Conservation (phyloP, 37 sponge, comb jelly and placozoan species). For the Halisarca cf. caerulea region DNA sequence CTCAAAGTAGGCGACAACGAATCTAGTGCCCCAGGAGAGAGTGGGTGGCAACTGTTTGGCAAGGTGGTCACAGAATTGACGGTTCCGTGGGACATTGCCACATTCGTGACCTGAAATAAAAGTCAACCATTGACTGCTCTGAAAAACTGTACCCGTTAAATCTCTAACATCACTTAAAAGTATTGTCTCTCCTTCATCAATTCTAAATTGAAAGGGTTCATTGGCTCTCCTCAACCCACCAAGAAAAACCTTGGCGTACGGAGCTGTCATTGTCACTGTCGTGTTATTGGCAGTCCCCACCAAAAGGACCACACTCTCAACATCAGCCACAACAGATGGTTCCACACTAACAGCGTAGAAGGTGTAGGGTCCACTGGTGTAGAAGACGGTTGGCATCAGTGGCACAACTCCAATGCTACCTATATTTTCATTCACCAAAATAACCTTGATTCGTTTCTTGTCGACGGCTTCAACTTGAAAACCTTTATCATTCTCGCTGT, state of each 20-base stretch:
- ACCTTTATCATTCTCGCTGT: neutral
- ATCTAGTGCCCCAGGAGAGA: neutral
- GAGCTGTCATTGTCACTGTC: neutral
- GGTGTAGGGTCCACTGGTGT: neutral
- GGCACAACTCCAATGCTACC: slow-evolving; percentile 12
- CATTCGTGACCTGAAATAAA: slow-evolving; percentile 24
- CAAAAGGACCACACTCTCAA: neutral
- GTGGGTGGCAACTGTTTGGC: neutral
- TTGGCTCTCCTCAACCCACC: neutral
- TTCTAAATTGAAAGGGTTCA: neutral
- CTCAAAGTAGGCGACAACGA: neutral
- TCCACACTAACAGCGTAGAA: slow-evolving; percentile 5
- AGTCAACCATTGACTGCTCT: slow-evolving; percentile 13
- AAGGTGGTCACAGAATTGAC: neutral
- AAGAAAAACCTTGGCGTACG: neutral
- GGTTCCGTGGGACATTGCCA: neutral
- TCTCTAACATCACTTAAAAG: neutral
- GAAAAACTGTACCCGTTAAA: neutral
- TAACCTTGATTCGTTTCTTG: neutral
- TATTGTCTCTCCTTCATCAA: neutral
- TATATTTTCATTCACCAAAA: neutral
- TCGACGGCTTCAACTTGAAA: neutral
- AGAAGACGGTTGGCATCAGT: neutral
- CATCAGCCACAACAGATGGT: neutral
- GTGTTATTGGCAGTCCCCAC: slow-evolving; percentile 2